phyloP scores from a whole-genome alignment of 2,113 vertebrate genomes.

The Caranx melampygus region DNA sequence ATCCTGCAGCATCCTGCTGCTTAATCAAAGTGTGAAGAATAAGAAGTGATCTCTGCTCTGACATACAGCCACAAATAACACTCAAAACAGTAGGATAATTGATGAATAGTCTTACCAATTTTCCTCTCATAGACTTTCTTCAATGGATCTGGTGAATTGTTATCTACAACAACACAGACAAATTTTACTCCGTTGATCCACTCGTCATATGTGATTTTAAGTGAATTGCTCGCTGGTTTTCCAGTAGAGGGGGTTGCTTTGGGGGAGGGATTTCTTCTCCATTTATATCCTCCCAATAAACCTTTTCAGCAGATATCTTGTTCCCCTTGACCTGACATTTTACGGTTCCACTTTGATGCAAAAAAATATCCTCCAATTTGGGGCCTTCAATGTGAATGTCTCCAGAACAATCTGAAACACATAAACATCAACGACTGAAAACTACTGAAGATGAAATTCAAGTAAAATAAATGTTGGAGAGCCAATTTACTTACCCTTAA shows the following conservation, averaged over 20 bases:
- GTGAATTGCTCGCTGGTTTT: fast-evolving
- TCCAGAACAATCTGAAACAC: not conserved
- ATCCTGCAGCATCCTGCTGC: not conserved
- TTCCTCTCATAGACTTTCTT: not conserved
- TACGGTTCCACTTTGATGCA: not conserved
- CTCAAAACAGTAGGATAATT: not conserved
- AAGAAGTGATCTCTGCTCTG: not conserved
- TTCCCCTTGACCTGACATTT: slow-evolving; percentile 7
- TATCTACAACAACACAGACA: slow-evolving; percentile 48
- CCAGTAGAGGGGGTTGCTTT: fast-evolving
- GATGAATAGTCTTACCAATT: slow-evolving; percentile 67
- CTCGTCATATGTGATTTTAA: slow-evolving; percentile 57
- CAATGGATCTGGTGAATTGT: fast-evolving
- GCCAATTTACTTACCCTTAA: slow-evolving; percentile 24
- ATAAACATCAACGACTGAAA: not conserved
- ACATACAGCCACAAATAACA: not conserved
- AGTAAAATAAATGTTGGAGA: not conserved
- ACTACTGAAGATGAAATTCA: not conserved
- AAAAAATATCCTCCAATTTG: slow-evolving; percentile 8
- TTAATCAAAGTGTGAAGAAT: not conserved
- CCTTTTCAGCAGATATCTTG: fast-evolving
- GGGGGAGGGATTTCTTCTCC: fast-evolving
- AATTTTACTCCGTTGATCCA: slow-evolving; percentile 62
- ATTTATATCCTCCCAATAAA: not conserved
- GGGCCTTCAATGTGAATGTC: not conserved